Percentiles rank a stretch among this genome's conserved stretches.
phyloP scores from a whole-genome alignment of 2,113 vertebrate species.

The Mesoclemmys tuberculata region DNA sequence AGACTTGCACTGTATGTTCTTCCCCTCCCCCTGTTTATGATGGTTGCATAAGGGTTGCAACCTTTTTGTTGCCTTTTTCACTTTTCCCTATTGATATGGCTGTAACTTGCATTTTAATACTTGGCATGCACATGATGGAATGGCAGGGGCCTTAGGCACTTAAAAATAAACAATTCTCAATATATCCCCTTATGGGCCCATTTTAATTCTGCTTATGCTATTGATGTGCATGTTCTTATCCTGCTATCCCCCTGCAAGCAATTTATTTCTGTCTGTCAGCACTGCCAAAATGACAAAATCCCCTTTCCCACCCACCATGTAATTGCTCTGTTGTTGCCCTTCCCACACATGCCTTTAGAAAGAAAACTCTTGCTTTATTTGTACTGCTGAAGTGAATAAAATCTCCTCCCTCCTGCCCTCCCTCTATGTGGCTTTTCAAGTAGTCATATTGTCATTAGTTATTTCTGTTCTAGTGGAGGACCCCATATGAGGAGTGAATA shows the following conservation, averaged over 20 bases:
- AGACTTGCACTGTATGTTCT: rapidly evolving
- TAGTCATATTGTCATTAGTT: constrained; percentile 54
- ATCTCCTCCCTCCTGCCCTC: constrained; percentile 40
- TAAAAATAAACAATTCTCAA: not conserved
- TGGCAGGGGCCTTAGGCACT: constrained; percentile 54
- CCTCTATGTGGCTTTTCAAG: constrained; percentile 47
- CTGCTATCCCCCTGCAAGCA: constrained; percentile 64
- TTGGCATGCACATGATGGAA: constrained; percentile 35
- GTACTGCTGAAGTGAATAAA: constrained; percentile 56
- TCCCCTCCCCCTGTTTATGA: not conserved
- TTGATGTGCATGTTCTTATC: constrained; percentile 68
- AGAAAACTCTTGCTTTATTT: constrained; percentile 49
- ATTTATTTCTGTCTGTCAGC: constrained; percentile 74
- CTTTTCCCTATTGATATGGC: not conserved
- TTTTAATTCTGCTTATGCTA: constrained; percentile 67
- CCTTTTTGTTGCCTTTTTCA: not conserved
- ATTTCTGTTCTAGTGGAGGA: constrained; percentile 44
- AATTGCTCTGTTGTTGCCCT: constrained; percentile 75
- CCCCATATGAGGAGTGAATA: not conserved
- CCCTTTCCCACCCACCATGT: constrained; percentile 68
- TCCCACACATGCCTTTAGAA: constrained; percentile 66
- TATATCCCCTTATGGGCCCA: constrained; percentile 54
- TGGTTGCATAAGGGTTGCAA: not conserved
- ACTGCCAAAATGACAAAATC: constrained; percentile 71
- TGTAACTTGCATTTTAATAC: constrained; percentile 9